phyloP scores from a whole-genome alignment of 92 coral and sea anemone genomes.

The Virgularia gustaviana region DNA sequence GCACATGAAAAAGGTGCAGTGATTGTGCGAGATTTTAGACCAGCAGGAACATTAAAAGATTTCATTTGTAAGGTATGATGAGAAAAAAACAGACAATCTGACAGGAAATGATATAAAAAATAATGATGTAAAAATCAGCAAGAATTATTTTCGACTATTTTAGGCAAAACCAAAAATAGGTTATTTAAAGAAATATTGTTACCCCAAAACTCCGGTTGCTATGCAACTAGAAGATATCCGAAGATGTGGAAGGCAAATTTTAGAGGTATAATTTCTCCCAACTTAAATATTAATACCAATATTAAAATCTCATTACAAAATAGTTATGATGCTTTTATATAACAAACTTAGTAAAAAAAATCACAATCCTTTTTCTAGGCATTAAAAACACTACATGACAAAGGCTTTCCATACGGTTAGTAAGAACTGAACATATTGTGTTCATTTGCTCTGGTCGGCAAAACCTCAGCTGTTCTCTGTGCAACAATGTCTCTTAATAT shows the following conservation, averaged over 20 bases:
- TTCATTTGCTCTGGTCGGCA: no score
- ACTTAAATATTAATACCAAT: no score
- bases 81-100: no score
- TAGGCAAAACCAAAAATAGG: slow-evolving; percentile 88
- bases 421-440: no score
- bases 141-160: background rate
- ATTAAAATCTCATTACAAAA: background rate
- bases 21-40: slow-evolving; percentile 75
- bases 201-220: slow-evolving; percentile 66
- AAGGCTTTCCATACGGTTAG: slow-evolving; percentile 94
- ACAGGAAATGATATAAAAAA: no score
- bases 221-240: slow-evolving; percentile 73
- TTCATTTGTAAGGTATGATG: slow-evolving; percentile 83
- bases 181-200: slow-evolving; percentile 87
- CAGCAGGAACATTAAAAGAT: slow-evolving; percentile 82
- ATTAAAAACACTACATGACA: slow-evolving; percentile 85
- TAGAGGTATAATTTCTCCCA: slow-evolving; percentile 66
- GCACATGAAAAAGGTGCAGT: slow-evolving; percentile 79
- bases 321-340: background rate
- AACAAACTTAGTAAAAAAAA: no score
- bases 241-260: slow-evolving; percentile 89
- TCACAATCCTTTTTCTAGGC: slow-evolving; percentile 49
- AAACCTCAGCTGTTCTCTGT: no score
- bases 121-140: background rate
- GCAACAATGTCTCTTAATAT: background rate